Base-by-base conservation (phyloP, 2,888 invertebrate species). In the Lepidochrysops patricia region DNA sequence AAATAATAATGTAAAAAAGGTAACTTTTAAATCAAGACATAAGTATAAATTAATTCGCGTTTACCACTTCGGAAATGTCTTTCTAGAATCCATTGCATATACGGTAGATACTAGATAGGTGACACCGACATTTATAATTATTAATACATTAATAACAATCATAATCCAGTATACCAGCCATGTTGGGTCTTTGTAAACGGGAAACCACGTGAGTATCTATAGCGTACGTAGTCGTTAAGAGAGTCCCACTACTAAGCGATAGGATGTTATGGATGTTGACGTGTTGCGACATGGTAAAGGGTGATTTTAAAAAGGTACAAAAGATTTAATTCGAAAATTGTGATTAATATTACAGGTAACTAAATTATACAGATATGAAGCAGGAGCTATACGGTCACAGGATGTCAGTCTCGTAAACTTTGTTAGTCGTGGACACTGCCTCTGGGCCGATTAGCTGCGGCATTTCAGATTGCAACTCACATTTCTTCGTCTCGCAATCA, bases 391-490 rank as follows among this genome's bases (percentile, higher is more conserved):
- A 73, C 69, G 77, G 81, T 95, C 95, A 97, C 92, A 97, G 95
- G 90, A 97, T 97, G 82, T 97, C 97, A 69, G 97, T 97, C 90
- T 97, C 97, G 84, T 97, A 97, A 70, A 96, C 94, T 86, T 96
- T 95, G 76, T 92, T 95, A 57, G 93, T 94, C 63, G 94, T 93
- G 67, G 92, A 90, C 54, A 77, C 76, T 43, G 76, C 62, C 32
- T 80, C 79, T 5, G 72, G 26, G 43, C 68, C 73, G 57, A 70
- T 71, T n/a, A 66, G 64, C 57, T 65, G 65, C 43, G 62, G 57
- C 57, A 62, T 50, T 7, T 70, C 61, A 57, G 69, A 37, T 4
- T 62, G 56, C 25, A 63, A 60, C 2, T 64, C 66, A 56, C 58
- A 65, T 15, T 59, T 64, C 7, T 63, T 68, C 19, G 63, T 63